These are phyloP conservation scores for Ametastegia equiseti DNA, from an alignment of 2,888 invertebrate species.

Conservation along the genomic window DNA sequence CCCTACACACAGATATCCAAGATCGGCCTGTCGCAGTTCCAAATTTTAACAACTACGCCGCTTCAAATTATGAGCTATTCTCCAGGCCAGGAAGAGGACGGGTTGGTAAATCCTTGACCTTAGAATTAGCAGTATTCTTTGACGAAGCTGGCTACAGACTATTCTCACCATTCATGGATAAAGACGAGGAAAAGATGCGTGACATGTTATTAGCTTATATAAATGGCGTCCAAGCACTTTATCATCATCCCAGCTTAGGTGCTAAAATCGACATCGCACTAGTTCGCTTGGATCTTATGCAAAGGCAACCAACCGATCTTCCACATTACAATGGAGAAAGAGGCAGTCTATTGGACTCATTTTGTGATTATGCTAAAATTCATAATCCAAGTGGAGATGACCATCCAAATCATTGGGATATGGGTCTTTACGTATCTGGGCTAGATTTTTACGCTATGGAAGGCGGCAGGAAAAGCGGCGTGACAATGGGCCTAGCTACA, in stretches of 20 bases:
- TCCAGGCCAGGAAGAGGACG: slow-evolving; percentile 48
- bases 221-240: slow-evolving; percentile 89
- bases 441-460: slow-evolving; percentile 86
- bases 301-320: slow-evolving; percentile 81
- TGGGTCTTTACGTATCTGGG: slow-evolving; percentile 88
- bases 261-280: slow-evolving; percentile 82
- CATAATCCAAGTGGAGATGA: slow-evolving; percentile 83
- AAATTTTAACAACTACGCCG: slow-evolving; percentile 53
- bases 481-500: slow-evolving; percentile 90
- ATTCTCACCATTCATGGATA: slow-evolving; percentile 83
- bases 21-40: slow-evolving; percentile 56
- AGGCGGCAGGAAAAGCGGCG: slow-evolving; percentile 83
- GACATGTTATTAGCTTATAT: slow-evolving; percentile 89
- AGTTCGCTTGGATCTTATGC: slow-evolving; percentile 85
- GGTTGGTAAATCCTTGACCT: slow-evolving; percentile 76
- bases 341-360: slow-evolving; percentile 83
- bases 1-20: slow-evolving; percentile 21
- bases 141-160: slow-evolving; percentile 86
- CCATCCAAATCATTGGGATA: slow-evolving; percentile 88
- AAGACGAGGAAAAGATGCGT: slow-evolving; percentile 82
- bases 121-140: slow-evolving; percentile 86
- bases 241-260: slow-evolving; percentile 86
- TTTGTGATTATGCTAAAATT: slow-evolving; percentile 84
- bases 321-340: slow-evolving; percentile 84
- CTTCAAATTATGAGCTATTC: slow-evolving; percentile 43